Base-by-base conservation (phyloP, 2,113 vertebrate species). In the Hippocampus abdominalis region DNA sequence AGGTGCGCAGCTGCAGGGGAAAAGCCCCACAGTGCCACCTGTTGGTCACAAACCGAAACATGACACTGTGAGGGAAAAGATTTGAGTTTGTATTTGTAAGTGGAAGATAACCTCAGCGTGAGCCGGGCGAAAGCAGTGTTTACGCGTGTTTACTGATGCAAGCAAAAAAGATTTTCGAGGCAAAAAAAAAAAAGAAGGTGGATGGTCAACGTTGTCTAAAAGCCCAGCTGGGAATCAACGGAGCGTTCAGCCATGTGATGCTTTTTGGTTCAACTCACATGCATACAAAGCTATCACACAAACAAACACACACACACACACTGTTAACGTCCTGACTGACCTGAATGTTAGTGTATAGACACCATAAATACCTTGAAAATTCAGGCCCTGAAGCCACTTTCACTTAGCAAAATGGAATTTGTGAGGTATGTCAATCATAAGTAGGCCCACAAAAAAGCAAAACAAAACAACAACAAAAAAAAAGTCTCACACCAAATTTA, bases 211-310 rank as follows among this genome's bases (percentile, higher is more conserved):
- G 63, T 64, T 64, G 63, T 44, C 63, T 64, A 64, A 64, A 64
- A 64, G 63, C 63, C 63, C 63, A 64, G 63, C 63, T 64, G 63
- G 63, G 63, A 64, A 27, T 44, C 63, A 64, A 16, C 42, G 8
- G 42, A 64, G 63, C 63, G 42, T 64, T 64, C 63, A 64, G 42
- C 63, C 42, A 46, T 64, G 63, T 46, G 63, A 64, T 64, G 40
- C 63, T 27, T 64, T 64, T 27, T 27, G 63, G 23, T 42, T 44
- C 13, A 44, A 42, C 39, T 8, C 40, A 8, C 62, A 44, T 23
- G 8, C 40, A 25, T 44, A 25, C 12, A 44, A 44, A 25, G 16
- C 12, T 25, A 44, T 12, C 62, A 46, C n/a, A 16, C 40, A 15
- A n/a, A 61, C 29, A 44, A n/a, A 64, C 62, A 15, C 39, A 44